A percentile compares a stretch with the other conserved stretches of the same genome.
Conservation (phyloP, 30 jellyfish, hydroid and myxozoan genomes). For the Aurelia aurita complex sp. Pacific region DNA sequence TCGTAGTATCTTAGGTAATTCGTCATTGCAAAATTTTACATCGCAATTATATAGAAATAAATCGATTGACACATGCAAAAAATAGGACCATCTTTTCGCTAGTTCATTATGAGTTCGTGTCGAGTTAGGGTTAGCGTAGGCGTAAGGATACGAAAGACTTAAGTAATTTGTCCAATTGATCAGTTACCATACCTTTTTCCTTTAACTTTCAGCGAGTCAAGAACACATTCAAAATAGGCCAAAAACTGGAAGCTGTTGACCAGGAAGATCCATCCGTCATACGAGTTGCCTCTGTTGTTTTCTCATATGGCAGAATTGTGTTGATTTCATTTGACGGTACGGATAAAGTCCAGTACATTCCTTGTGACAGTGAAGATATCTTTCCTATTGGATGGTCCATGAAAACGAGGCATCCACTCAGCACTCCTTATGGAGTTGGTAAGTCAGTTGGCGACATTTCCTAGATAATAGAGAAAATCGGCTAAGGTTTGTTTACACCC, state of each 20-base stretch:
- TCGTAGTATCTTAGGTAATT: too few relatives aligned
- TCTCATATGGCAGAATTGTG: conserved; percentile 74
- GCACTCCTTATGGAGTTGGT: conserved; percentile 88
- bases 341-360: conserved; percentile 70
- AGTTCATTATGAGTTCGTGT: too few relatives aligned
- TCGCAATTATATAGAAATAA: too few relatives aligned
- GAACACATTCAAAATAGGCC: conserved; percentile 70
- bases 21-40: too few relatives aligned
- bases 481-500: too few relatives aligned
- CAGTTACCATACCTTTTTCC: not conserved
- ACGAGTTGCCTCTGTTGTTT: conserved; percentile 84
- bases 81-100: too few relatives aligned
- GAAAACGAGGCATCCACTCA: conserved; percentile 79
- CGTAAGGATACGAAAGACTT: too few relatives aligned
- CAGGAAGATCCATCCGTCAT: conserved; percentile 73
- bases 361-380: conserved; percentile 70
- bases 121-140: too few relatives aligned
- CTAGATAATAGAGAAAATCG: too few relatives aligned
- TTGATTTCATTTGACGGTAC: conserved; percentile 85
- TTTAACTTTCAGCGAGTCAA: conserved; percentile 59
- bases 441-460: not conserved
- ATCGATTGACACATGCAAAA: too few relatives aligned
- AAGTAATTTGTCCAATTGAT: too few relatives aligned
- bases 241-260: conserved; percentile 92
- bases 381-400: conserved; percentile 94